Evolutionary conservation across 2,888 invertebrate genomes (phyloP), one percentile per base, ranked within the genome.

Genomic region (Drosophila fungiperda): DNA sequence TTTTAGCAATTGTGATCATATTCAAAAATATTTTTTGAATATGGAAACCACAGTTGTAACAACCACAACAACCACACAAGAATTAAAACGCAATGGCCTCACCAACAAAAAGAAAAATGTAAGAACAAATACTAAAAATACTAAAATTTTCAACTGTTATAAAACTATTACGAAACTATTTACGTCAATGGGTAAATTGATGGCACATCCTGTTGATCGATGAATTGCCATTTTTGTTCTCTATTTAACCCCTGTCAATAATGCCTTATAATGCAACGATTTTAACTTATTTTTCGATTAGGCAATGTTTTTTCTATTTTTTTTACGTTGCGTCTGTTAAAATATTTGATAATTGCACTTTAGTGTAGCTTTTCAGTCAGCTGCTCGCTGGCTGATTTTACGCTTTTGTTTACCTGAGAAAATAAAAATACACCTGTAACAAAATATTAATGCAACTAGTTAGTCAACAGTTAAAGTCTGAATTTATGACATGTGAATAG

Each of bases 41-140:
- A 90, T 90, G 91, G 90, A 90, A 79, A 80, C 81, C 40, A 86
- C 87, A 53, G 80, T 90, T 68, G 75, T 86, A 62, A 90, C 89
- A 12, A 87, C 90, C 17, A 89, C 87, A 23, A 84, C 84, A 45
- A 72, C 78, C 12, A 38, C 55, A 38, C 26, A 38, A 59, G 82
- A 86, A 59, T 20, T 79, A 23, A 81, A 82, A 36, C 74, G 74
- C 35, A 76, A 69, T 57, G 60, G 59, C 26, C 62, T 78, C 66
- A 81, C 59, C 54, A 68, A 57, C 38, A 85, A 82, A 73, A 73
- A 72, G 40, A 78, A 76, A 65, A 80, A 77, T 40, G 82, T 82
- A 73, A 86, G 87, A 50, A 23, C 26, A 45, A 45, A 3, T 58
- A 35, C 26, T 33, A 12, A 3, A 29, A 26, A 52, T 26, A 20